Evolutionary conservation across 2,888 invertebrate species (phyloP), one percentile per base, ranked within the genome.

Genomic region (Standfussiana lucernea): DNA sequence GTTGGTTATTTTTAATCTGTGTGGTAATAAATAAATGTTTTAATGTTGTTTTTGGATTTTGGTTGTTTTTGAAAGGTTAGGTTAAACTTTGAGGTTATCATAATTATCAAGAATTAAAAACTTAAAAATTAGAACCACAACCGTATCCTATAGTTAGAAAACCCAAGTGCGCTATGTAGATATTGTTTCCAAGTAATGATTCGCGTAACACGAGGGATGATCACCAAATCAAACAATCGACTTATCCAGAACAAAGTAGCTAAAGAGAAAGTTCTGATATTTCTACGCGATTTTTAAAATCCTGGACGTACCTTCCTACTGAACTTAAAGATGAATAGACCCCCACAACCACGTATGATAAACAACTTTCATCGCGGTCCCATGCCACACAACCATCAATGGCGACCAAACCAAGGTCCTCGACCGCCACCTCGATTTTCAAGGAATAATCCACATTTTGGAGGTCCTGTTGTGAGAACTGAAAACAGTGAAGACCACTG

Each of bases 401-500:
- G 90, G 89, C 87, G 84, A 65, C 87, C 88, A 15, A 83, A 82
- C 59, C 72, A 56, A 61, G 78, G 86, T 69, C 77, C 40, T 64
- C 64, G 40, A 64, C 40, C 74, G 50, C 71, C 74, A 59, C 74
- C 78, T 70, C 86, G 64, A 73, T 77, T 79, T 77, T 74, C 79
- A 64, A 72, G 80, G 64, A 75, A 72, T 21, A 86, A 79, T 76
- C 70, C 74, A 73, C 70, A 81, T 65, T 80, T 77, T 74, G 86
- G 84, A 69, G 64, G 77, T 28, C 73, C 66, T 24, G 15, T 13
- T 47, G 75, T 66, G 40, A 84, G 78, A 77, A 84, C 74, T 77
- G 76, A 69, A 35, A 88, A 87, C 21, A 79, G 13, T 79, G 89
- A 90, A 69, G 93, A 96, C 64, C 95, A 96, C 90, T 97, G 97